These are phyloP conservation scores for Chaenogobius annularis DNA, from an alignment of 2,113 vertebrate genomes.

Conservation along the genomic window DNA sequence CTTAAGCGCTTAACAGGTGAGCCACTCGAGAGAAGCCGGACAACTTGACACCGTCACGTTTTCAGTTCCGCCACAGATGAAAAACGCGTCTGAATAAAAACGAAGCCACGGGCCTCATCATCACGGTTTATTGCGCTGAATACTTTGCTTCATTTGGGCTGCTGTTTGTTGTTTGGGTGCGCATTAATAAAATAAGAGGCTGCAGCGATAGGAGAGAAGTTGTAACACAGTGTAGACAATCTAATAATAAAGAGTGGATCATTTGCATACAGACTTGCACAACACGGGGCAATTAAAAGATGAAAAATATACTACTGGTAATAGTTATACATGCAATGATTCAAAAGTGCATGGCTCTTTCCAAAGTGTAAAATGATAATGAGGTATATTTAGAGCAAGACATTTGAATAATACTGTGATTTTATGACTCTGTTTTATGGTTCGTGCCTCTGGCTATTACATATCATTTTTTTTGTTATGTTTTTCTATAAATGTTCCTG, in stretches of 20 bases:
- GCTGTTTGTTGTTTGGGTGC: neutral
- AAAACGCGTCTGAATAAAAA: constrained; percentile 28
- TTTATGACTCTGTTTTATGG: too few species aligned
- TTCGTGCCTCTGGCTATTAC: too few species aligned
- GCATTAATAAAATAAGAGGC: constrained; percentile 15
- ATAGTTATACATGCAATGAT: neutral
- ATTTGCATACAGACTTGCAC: neutral
- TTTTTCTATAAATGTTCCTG: too few species aligned
- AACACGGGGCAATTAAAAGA: constrained; percentile 1
- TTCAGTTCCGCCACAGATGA: constrained; percentile 21
- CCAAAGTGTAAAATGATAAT: neutral
- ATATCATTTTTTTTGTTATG: too few species aligned
- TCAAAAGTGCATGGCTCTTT: neutral
- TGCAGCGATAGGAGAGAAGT: neutral
- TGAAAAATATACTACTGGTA: neutral
- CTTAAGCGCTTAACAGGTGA: constrained; percentile 31
- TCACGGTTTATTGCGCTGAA: constrained; percentile 9
- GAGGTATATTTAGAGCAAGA: neutral
- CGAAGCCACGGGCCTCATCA: constrained; percentile 21
- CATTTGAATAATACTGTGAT: neutral
- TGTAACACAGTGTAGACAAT: constrained; percentile 1
- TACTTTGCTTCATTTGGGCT: constrained; percentile 26
- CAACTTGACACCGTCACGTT: constrained; percentile 45
- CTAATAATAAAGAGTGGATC: constrained; percentile 9
- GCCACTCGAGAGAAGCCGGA: constrained; percentile 31